phyloP scores from a whole-genome alignment of 35 echinoderm and acorn worm genomes.

The Apostichopus californicus region DNA sequence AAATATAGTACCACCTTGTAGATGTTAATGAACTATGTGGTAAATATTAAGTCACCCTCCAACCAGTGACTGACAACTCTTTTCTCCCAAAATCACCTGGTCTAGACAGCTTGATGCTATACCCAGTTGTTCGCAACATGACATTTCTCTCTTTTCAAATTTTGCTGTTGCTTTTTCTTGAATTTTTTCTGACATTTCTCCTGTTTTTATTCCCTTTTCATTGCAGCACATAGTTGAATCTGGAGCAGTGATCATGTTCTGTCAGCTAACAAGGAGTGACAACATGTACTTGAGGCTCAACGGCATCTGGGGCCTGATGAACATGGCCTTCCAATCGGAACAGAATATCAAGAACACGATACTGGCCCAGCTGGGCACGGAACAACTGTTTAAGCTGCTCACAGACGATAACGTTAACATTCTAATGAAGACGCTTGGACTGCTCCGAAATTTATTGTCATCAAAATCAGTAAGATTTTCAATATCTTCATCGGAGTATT shows the following conservation, averaged over 20 bases:
- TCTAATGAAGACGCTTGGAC: slow-evolving; percentile 95
- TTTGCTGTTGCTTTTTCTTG: too few species aligned
- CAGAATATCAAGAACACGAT: slow-evolving; percentile 95
- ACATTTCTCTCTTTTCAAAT: too few species aligned
- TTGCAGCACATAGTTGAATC: slow-evolving; percentile 89
- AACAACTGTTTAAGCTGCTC: slow-evolving; percentile 89
- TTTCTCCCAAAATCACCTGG: too few species aligned
- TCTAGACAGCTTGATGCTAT: too few species aligned
- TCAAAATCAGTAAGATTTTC: slow-evolving; percentile 80
- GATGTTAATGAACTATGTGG: too few species aligned
- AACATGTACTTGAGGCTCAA: slow-evolving; percentile 86
- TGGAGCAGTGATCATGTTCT: slow-evolving; percentile 83
- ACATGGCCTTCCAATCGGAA: slow-evolving; percentile 98
- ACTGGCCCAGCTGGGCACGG: slow-evolving; percentile 73
- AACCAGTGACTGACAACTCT: too few species aligned
- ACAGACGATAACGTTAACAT: slow-evolving; percentile 93
- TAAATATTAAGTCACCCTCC: too few species aligned
- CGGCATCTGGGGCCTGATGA: slow-evolving; percentile 98
- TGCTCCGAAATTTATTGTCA: slow-evolving; percentile 95
- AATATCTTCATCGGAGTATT: too few species aligned
- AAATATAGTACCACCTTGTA: too few species aligned
- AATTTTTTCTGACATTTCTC: too few species aligned
- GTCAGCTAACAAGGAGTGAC: slow-evolving; percentile 73
- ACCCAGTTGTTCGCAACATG: too few species aligned
- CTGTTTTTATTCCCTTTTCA: background rate